Percentiles rank a stretch among this genome's conserved stretches.
phyloP scores from a whole-genome alignment of 2,113 vertebrate genomes.

The Petaurus breviceps region DNA sequence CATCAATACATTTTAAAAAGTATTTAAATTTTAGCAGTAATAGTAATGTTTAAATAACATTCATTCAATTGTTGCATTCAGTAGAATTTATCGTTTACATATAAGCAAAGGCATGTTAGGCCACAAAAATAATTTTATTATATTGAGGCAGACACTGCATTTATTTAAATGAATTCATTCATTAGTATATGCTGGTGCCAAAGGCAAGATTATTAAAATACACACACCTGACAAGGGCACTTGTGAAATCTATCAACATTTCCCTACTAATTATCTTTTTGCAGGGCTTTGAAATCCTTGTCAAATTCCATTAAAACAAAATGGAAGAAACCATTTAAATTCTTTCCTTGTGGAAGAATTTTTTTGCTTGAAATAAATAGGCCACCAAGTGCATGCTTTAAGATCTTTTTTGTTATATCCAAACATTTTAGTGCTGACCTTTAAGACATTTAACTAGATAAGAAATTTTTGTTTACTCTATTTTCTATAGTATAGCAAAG shows the following conservation, averaged over 20 bases:
- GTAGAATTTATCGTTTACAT: background rate
- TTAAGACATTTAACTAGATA: background rate
- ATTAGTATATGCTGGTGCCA: background rate
- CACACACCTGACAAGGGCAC: background rate
- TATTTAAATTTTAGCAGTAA: background rate
- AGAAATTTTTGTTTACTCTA: background rate
- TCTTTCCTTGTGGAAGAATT: background rate
- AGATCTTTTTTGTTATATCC: background rate
- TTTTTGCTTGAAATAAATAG: background rate
- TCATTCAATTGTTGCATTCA: background rate
- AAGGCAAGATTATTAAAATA: background rate
- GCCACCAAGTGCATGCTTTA: constrained; percentile 24
- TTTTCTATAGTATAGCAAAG: background rate
- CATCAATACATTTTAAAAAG: background rate
- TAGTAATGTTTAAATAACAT: background rate
- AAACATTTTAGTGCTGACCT: background rate
- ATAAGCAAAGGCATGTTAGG: background rate
- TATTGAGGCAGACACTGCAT: background rate
- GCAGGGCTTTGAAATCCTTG: background rate
- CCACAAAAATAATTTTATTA: background rate
- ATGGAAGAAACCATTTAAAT: constrained; percentile 7
- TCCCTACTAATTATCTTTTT: constrained; percentile 12
- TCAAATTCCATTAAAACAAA: constrained; percentile 13
- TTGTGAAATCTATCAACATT: constrained; percentile 8
- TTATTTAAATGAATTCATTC: constrained; percentile 4